Base-by-base conservation (phyloP, 2,888 invertebrate genomes). In the Dugesia japonica region DNA sequence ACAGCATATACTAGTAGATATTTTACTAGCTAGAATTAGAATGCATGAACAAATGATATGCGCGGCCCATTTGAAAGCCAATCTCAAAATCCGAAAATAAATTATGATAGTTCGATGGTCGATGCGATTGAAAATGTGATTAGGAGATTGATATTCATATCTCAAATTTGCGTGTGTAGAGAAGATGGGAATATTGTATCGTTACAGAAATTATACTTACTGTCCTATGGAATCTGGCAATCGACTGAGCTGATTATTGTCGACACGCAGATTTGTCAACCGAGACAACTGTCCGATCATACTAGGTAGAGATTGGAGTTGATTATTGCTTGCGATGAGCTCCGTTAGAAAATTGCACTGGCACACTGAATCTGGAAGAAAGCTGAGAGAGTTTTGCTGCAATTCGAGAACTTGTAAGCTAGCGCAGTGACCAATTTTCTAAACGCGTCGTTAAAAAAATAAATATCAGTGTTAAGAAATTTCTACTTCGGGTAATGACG, bases 361-460 rank as follows among this genome's bases (percentile, higher is more conserved):
- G 56, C 56, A 56, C 56, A 56, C 56, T 20, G 56, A 56, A 23
- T 56, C 56, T 56, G 56, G 56, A n/a, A 56, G 56, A n/a, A 56
- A 56, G n/a, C 20, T 56, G 20, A 56, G 56, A 23, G 9, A 13
- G n/a, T 56, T 56, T 23, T 56, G 56, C 56, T 56, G 56, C n/a
- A 56, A 4, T 56, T 56, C 56, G 4, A 56, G 56, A 4, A 56
- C 56, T 23, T 56, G 56, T n/a, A 56, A 56, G 56, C n/a, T 56
- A 20, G 9, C n/a, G 23, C 56, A 56, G n/a, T 9, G 56, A 4
- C 56, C 56, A 20, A 56, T 56, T 23, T 56, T 56, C 56, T 56
- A n/a, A n/a, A n/a, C n/a, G n/a, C n/a, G n/a, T n/a, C n/a, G n/a
- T n/a, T n/a, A n/a, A n/a, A n/a, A n/a, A n/a, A n/a, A n/a, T n/a